Percentiles rank a stretch among this genome's conserved stretches.
Conservation (phyloP, 2,113 vertebrate genomes). For the Platichthys flesus region DNA sequence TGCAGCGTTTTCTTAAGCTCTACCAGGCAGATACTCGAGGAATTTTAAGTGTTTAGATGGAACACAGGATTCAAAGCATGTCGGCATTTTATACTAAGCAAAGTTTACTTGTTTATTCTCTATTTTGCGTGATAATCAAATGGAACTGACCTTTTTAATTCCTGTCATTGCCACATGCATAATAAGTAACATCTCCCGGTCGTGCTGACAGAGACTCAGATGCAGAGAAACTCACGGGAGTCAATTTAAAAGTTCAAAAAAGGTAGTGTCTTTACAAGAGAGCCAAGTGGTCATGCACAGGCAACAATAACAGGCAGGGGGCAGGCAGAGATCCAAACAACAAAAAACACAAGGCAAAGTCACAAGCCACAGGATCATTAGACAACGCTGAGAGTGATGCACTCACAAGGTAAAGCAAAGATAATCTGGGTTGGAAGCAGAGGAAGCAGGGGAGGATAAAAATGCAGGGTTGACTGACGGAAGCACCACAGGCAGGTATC, state of each 20-base stretch:
- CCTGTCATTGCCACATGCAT: background rate
- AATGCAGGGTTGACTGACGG: background rate
- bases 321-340: background rate
- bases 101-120: conserved; percentile 1
- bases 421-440: background rate
- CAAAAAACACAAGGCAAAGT: background rate
- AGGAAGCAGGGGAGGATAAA: background rate
- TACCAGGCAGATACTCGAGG: background rate
- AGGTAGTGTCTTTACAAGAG: background rate
- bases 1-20: background rate
- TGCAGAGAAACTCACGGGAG: background rate
- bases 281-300: background rate
- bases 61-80: background rate
- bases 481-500: background rate
- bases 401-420: background rate
- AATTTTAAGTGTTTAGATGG: background rate
- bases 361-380: background rate
- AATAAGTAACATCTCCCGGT: no score
- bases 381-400: background rate
- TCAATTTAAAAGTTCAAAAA: conserved; percentile 3
- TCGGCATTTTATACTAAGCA: background rate
- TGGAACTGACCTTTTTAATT: background rate
- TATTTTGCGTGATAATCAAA: background rate
- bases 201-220: background rate
- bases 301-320: background rate